A percentile compares a stretch with the other conserved stretches of the same genome.
These are phyloP conservation scores for Callopanchax toddi DNA, from an alignment of 2,113 vertebrate genomes.

Conservation along the genomic window DNA sequence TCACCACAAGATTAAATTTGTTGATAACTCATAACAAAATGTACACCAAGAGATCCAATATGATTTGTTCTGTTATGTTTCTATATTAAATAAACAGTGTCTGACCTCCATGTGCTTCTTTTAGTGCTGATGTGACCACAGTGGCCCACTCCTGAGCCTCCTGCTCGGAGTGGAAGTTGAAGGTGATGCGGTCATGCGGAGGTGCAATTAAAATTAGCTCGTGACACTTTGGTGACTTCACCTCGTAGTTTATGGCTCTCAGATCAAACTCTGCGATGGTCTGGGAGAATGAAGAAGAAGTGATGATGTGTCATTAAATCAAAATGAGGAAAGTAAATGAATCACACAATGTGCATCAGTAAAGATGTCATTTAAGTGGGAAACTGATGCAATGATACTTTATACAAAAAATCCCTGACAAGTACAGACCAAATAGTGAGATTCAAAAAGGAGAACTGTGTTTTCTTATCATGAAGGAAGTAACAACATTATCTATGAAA, in stretches of 20 bases:
- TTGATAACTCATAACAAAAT: no score
- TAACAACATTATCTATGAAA: no score
- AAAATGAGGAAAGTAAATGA: not conserved
- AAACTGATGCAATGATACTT: no score
- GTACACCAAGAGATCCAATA: no score
- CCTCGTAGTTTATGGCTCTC: constrained; percentile 76
- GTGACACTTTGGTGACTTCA: constrained; percentile 79
- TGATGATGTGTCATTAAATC: not conserved
- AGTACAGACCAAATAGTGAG: no score
- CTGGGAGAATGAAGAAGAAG: constrained; percentile 52
- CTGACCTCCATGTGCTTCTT: constrained; percentile 84
- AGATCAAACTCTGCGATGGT: constrained; percentile 80
- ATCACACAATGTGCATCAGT: not conserved
- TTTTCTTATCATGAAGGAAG: no score
- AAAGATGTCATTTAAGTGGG: no score
- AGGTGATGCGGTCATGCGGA: constrained; percentile 72
- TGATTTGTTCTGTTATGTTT: not conserved
- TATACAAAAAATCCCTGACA: no score
- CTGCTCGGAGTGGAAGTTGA: constrained; percentile 83
- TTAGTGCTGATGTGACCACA: constrained; percentile 82
- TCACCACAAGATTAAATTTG: no score
- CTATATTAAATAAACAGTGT: not conserved
- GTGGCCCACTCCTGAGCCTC: constrained; percentile 88
- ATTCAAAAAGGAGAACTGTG: no score
- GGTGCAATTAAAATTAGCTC: constrained; percentile 74